These are phyloP conservation scores for human DNA, from an alignment of 2,113 vertebrate species.

Conservation along the genomic window GRCh38 chr7:12128001-12128500, in stretches of 20 bases:
- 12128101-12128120: not conserved
- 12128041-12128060: not conserved
- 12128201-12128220: not conserved
- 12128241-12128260: not conserved
- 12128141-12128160: not conserved
- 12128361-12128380: conserved; percentile 1
- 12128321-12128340: not conserved
- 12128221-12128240: conserved; percentile 19
- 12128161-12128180: not conserved
- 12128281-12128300: conserved; percentile 14
- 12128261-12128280: not conserved
- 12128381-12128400: conserved; percentile 50
- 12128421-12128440: conserved; percentile 48
- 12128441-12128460: conserved; percentile 51
- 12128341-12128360: conserved; percentile 51
- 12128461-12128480: conserved; percentile 41
- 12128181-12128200: not conserved
- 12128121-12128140: not conserved
- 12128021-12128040: conserved; percentile 27
- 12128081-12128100: not conserved
- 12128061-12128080: not conserved
- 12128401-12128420: conserved; percentile 50
- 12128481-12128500: conserved; percentile 38
- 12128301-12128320: conserved; percentile 41
- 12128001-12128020: not conserved